phyloP scores from a whole-genome alignment of 2,113 vertebrate species.

The Salvelinus fontinalis region DNA sequence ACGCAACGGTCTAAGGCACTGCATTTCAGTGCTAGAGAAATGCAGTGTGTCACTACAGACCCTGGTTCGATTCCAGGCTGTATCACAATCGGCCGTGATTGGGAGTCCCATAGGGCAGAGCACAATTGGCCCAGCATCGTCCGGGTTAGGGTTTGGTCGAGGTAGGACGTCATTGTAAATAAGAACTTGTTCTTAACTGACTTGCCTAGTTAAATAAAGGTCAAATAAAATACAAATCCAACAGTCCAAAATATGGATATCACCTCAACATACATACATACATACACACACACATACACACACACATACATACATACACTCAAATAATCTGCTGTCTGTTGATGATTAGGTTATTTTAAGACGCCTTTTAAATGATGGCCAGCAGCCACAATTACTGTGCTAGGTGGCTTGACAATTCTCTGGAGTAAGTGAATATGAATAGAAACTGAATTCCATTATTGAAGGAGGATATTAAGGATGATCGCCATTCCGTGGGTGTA shows the following conservation, averaged over 20 bases:
- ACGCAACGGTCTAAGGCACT: no score
- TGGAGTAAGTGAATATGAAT: slow-evolving; percentile 57
- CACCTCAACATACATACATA: neutral
- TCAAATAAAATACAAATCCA: neutral
- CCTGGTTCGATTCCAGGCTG: no score
- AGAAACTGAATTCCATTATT: slow-evolving; percentile 69
- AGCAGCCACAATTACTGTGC: slow-evolving; percentile 62
- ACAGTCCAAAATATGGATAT: neutral
- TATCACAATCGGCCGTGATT: no score
- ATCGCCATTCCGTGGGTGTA: slow-evolving; percentile 50
- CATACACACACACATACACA: neutral
- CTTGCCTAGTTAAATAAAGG: no score
- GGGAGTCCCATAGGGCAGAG: no score
- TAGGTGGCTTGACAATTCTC: slow-evolving; percentile 27
- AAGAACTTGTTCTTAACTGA: no score
- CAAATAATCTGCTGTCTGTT: slow-evolving; percentile 7
- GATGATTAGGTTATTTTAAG: slow-evolving; percentile 50
- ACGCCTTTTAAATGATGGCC: slow-evolving; percentile 49
- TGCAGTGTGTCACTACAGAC: no score
- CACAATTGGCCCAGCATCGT: no score
- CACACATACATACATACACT: neutral
- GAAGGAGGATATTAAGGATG: slow-evolving; percentile 66
- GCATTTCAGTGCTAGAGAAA: no score
- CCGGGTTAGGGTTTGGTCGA: no score
- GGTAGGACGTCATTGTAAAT: no score